phyloP scores from a whole-genome alignment of 2,888 invertebrate genomes.

The Margaritifera margaritifera region DNA sequence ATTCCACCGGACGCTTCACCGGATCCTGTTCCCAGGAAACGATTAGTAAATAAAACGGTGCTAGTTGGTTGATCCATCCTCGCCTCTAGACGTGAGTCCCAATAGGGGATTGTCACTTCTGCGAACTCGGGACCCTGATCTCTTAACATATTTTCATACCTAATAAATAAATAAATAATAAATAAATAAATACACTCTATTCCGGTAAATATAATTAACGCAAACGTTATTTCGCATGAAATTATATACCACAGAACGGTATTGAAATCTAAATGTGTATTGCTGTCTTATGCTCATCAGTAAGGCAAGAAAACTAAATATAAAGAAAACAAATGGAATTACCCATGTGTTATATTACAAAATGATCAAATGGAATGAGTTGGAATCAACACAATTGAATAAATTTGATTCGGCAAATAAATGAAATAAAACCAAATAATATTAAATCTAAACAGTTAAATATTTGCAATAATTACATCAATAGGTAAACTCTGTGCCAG shows the following conservation, averaged over 20 bases:
- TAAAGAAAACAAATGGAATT: no score
- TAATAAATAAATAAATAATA: slow-evolving; percentile 14
- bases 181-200: not conserved
- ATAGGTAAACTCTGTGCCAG: slow-evolving; percentile 56
- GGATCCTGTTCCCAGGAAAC: slow-evolving; percentile 46
- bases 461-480: slow-evolving; percentile 49
- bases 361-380: no score
- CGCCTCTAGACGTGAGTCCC: slow-evolving; percentile 53
- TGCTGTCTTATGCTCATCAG: no score
- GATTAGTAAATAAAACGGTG: slow-evolving; percentile 49
- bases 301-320: no score
- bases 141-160: slow-evolving; percentile 56
- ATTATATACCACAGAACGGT: no score
- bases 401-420: not conserved
- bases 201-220: not conserved
- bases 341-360: no score
- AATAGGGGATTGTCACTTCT: slow-evolving; percentile 54
- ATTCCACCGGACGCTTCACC: slow-evolving; percentile 51
- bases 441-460: not conserved
- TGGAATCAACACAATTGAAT: not conserved
- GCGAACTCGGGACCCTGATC: slow-evolving; percentile 48
- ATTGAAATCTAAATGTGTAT: no score
- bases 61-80: slow-evolving; percentile 26
- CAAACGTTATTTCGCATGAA: not conserved
- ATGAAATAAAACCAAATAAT: not conserved